Evolutionary conservation across 2,888 invertebrate species (phyloP), one percentile per base, ranked within the genome.

Genomic region (Aromia moschata): DNA sequence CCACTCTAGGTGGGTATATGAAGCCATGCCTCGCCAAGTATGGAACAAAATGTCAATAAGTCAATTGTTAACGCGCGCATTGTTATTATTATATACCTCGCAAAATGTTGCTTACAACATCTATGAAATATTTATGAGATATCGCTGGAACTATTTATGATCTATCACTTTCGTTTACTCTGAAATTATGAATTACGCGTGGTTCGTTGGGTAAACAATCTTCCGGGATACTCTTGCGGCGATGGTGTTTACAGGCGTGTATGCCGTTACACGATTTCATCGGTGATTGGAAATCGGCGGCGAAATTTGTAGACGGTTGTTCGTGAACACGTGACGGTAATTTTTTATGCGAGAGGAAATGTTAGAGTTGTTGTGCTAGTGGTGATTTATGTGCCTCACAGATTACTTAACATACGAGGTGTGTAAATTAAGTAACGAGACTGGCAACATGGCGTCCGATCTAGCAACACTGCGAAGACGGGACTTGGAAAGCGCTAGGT

Each of bases 21-120:
- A 49, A 58, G 52, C 30, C 64, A 47, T 60, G 58, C 41, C 45
- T 44, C 54, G 52, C 58, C 58, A 58, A 58, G 47, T 64, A 59
- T 53, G 58, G 54, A 58, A 46, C 58, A 60, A 64, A 58, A 64
- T 61, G 60, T 64, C 64, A 58, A 64, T 56, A 58, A 61, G 64
- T 64, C 64, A 61, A 59, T 62, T 56, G 58, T 59, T 56, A 52
- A 56, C 33, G 43, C 58, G 53, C 49, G 55, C 55, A 64, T 61
- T 64, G 60, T 64, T 60, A 58, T 46, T 56, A 51, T 58, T 53
- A 44, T 46, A 52, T 41, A 11, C 41, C 52, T 31, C 52, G 20
- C 52, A 40, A 25, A 49, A 49, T 30, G 49, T 41, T 52, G 14
- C 17, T 41, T 31, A 12, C 31, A 54, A 47, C 56, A 46, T 53